A percentile compares a stretch with the other conserved stretches of the same genome.
Evolutionary conservation across 2,113 vertebrate species (phyloP).

Genomic region (Megatriorchis doriae): DNA sequence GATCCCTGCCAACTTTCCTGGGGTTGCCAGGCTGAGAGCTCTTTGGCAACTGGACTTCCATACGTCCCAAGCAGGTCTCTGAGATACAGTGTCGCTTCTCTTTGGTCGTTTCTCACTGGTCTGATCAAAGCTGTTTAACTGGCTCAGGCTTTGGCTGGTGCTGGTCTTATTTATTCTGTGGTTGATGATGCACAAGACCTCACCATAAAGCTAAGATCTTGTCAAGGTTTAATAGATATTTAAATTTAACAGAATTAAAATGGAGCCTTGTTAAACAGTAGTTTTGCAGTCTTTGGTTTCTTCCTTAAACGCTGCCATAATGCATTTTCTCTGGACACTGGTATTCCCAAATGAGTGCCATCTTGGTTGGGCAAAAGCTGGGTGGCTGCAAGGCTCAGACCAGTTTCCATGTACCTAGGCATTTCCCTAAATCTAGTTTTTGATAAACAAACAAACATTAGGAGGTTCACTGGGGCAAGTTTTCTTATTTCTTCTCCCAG

Average conservation of each 20-base stretch:
- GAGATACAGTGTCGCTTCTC: rapidly evolving
- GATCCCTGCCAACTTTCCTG: neutral
- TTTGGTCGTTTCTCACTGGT: neutral
- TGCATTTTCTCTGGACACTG: neutral
- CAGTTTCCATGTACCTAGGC: neutral
- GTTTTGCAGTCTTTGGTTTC: neutral
- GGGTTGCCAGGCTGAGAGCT: neutral
- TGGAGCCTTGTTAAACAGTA: neutral
- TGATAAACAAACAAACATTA: neutral
- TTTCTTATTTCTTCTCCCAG: neutral
- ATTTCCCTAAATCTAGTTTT: neutral
- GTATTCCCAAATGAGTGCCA: neutral
- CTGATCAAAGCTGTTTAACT: neutral
- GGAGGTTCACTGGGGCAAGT: neutral
- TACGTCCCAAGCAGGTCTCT: neutral
- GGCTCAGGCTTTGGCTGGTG: neutral
- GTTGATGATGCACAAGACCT: neutral
- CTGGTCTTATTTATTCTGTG: neutral
- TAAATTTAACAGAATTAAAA: neutral
- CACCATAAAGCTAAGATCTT: neutral
- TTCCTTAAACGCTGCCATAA: neutral
- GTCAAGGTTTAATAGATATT: neutral
- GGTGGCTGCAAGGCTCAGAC: neutral
- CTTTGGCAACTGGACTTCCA: neutral
- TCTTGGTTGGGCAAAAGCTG: neutral